phyloP scores from a whole-genome alignment of 2,888 invertebrate species.

The Xylota sylvarum region DNA sequence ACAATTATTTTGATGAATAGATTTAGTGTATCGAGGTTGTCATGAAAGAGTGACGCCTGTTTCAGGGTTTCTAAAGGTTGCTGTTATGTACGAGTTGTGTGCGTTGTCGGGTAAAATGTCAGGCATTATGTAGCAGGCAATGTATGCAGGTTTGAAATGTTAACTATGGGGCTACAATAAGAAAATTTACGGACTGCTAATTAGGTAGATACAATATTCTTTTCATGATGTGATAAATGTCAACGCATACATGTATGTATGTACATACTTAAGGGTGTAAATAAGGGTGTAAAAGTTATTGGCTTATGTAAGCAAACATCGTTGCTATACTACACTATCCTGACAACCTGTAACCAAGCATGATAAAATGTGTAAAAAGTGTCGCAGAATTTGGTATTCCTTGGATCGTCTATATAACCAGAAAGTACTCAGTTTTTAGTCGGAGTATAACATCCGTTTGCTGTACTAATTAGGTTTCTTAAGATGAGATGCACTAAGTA shows the following conservation, averaged over 20 bases:
- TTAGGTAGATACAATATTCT: neutral
- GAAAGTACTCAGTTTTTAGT: too few species aligned
- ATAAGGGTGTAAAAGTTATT: too few species aligned
- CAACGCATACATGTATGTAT: neutral
- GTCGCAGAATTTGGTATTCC: too few species aligned
- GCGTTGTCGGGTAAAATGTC: neutral
- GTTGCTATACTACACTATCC: too few species aligned
- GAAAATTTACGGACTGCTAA: neutral
- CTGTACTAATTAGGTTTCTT: too few species aligned
- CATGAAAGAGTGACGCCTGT: constrained; percentile 6
- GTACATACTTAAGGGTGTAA: too few species aligned
- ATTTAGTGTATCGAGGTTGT: constrained; percentile 21
- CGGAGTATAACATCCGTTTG: too few species aligned
- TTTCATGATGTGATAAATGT: neutral
- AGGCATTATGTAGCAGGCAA: neutral
- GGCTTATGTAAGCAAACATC: too few species aligned
- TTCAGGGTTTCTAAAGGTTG: neutral
- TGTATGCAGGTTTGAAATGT: neutral
- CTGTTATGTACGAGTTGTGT: neutral
- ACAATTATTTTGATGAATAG: constrained; percentile 51
- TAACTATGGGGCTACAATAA: neutral
- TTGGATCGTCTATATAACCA: too few species aligned
- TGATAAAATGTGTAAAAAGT: too few species aligned
- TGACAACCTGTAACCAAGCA: too few species aligned
- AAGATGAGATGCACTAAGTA: too few species aligned